Conservation (phyloP, 2,888 invertebrate species). For the Dolichopus griseipennis region DNA sequence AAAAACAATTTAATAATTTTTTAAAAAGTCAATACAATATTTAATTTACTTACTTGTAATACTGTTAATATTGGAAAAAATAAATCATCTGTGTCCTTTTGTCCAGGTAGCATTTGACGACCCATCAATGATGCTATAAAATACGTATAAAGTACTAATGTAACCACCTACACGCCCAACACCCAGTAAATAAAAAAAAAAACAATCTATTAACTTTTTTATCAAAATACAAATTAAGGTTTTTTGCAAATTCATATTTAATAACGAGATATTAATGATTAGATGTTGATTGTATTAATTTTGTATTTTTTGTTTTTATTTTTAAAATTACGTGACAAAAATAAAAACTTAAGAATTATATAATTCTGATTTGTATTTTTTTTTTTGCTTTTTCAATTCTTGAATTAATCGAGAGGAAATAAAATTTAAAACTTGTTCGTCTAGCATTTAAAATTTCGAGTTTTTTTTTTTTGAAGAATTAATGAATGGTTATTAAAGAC, state of each 20-base stretch:
- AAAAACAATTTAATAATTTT: neutral
- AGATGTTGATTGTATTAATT: too few species aligned
- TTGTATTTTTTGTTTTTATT: too few species aligned
- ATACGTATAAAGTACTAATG: constrained; percentile 81
- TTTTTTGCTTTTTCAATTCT: too few species aligned
- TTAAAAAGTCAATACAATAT: neutral
- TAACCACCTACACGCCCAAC: constrained; percentile 71
- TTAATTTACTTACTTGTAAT: constrained; percentile 58
- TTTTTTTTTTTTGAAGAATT: neutral
- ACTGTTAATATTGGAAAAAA: constrained; percentile 87
- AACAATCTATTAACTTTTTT: constrained; percentile 7
- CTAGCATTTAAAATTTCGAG: neutral
- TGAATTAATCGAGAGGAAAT: too few species aligned
- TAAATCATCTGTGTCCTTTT: constrained; percentile 58
- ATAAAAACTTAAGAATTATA: too few species aligned
- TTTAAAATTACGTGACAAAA: too few species aligned
- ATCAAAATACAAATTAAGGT: constrained; percentile 1
- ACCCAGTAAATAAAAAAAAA: constrained; percentile 11
- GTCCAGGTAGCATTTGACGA: constrained; percentile 64
- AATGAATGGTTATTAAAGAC: neutral
- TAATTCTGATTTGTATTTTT: too few species aligned
- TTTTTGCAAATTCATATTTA: constrained; percentile 10
- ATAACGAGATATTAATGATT: constrained; percentile 10
- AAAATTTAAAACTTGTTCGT: too few species aligned
- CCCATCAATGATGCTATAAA: constrained; percentile 84